Base-by-base conservation (phyloP, 1,140 invertebrate species). In the Popillia japonica region DNA sequence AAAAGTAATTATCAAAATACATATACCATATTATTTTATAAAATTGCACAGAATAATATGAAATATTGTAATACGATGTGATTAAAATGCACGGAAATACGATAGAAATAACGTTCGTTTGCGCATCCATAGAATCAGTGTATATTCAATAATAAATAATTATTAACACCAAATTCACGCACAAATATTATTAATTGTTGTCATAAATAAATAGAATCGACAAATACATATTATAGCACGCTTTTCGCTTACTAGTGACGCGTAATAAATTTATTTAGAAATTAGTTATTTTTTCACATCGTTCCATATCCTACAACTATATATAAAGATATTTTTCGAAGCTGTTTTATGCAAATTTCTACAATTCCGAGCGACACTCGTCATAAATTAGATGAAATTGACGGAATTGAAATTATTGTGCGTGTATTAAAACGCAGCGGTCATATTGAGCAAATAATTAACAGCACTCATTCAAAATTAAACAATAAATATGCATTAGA, bases 401-500 rank as follows among this genome's bases (percentile, higher is more conserved):
- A 68, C 27, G 61, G 0, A 34, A 68, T 68, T 22, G 22, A 23
- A 68, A 68, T 34, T 23, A 68, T 68, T 34, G 11, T 14, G 11
- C 22, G 17, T 20, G 61, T 20, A n/a, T 68, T 34, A 68, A 55
- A 55, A 55, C 48, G 17, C 48, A 17, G 48, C 14, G 14, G 48
- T 55, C 48, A 55, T 55, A 55, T 55, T 55, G 48, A 14, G 22
- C 61, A 68, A 68, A 68, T 34, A 68, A 68, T 68, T 68, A 68
- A 68, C 27, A 68, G 27, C 22, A 27, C 61, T 17, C 61, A 68
- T 68, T 68, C 17, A 68, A 68, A 68, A 68, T 68, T 68, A 68
- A 68, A 68, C 61, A 68, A 68, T 68, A 22, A 68, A 68, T 68
- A 68, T 68, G 61, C 61, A 68, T 68, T 34, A 68, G 27, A 68